Percentiles rank a stretch among this genome's conserved stretches.
Evolutionary conservation across 2,888 invertebrate species (phyloP).

Genomic region (Hyposoter didymator): DNA sequence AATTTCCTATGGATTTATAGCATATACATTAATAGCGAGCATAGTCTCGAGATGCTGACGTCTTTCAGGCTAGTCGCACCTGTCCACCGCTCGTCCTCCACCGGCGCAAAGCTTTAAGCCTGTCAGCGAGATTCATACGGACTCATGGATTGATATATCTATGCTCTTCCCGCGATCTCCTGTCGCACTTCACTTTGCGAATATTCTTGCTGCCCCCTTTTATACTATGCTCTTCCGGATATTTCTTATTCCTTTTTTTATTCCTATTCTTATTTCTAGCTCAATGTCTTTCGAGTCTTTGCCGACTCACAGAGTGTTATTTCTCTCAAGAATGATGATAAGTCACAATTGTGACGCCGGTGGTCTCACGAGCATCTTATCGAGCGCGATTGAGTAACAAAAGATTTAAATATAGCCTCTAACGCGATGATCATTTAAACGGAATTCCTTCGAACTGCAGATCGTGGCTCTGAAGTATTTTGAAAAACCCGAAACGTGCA

Average conservation of each 20-base stretch:
- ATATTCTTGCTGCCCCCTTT: slow-evolving; percentile 50
- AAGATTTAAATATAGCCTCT: neutral
- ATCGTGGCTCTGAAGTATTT: neutral
- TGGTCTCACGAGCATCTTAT: slow-evolving; percentile 14
- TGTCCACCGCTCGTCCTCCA: slow-evolving; percentile 75
- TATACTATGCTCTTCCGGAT: slow-evolving; percentile 50
- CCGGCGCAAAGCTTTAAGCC: slow-evolving; percentile 75
- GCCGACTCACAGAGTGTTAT: slow-evolving; percentile 19
- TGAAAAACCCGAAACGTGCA: neutral
- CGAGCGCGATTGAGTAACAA: neutral
- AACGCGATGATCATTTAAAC: neutral
- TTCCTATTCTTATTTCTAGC: slow-evolving; percentile 24
- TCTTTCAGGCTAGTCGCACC: slow-evolving; percentile 77
- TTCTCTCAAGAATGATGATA: slow-evolving; percentile 38
- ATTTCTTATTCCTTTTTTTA: slow-evolving; percentile 29
- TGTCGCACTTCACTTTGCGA: slow-evolving; percentile 59
- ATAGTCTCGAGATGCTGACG: slow-evolving; percentile 62
- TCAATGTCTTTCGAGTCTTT: slow-evolving; percentile 47
- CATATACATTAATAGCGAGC: slow-evolving; percentile 48
- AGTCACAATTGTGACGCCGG: slow-evolving; percentile 43
- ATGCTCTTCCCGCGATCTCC: slow-evolving; percentile 51
- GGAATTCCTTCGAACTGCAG: neutral
- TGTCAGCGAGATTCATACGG: slow-evolving; percentile 78
- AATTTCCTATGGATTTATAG: slow-evolving; percentile 32
- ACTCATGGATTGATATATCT: slow-evolving; percentile 78